Evolutionary conservation across 2,888 invertebrate genomes (phyloP).

Genomic region (Catotricha subobsoleta): DNA sequence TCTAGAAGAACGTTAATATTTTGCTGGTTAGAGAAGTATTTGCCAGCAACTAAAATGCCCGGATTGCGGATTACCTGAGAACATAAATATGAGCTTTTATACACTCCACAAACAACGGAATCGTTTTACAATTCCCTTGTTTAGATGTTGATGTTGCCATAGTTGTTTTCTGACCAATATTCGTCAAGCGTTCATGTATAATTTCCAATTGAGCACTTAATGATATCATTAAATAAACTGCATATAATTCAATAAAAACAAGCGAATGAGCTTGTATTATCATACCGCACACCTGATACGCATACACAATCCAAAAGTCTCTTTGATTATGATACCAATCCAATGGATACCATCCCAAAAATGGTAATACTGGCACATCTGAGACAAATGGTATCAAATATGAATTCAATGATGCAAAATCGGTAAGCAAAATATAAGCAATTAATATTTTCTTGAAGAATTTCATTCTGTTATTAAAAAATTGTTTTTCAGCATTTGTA

Average conservation of each 20-base stretch:
- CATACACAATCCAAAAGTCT: conserved; percentile 1
- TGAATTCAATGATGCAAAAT: background rate
- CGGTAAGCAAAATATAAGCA: background rate
- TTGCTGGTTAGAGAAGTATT: no score
- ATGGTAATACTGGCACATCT: background rate
- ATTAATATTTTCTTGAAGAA: background rate
- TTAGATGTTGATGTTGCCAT: background rate
- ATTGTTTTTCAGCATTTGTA: background rate
- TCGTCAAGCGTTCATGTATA: background rate
- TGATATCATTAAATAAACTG: background rate
- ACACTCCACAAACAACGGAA: background rate
- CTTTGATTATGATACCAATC: background rate
- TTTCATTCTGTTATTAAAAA: background rate
- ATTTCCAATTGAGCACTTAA: background rate
- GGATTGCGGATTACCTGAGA: background rate
- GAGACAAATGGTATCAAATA: background rate
- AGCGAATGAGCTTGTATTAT: background rate
- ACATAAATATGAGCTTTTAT: background rate
- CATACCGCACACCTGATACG: background rate
- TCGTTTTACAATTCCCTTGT: background rate
- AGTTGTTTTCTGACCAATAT: background rate
- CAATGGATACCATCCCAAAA: background rate
- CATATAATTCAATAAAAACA: background rate
- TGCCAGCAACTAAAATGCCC: no score
- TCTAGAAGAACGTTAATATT: background rate